Conservation (phyloP, 2,797 vertebrate genomes). For the Hemibagrus guttatus region DNA sequence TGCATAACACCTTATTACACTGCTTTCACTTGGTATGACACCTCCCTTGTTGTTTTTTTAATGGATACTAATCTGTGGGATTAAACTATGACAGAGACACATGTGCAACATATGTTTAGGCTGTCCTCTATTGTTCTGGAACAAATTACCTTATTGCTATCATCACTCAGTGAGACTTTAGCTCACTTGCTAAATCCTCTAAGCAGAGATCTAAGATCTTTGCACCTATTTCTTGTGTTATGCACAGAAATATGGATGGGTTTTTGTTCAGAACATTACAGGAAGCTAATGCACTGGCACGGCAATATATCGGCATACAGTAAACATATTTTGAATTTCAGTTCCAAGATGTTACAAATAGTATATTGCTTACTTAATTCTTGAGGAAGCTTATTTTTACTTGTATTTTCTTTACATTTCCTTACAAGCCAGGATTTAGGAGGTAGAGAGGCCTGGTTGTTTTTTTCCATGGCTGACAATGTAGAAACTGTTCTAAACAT, state of each 20-base stretch:
- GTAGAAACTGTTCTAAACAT: not conserved
- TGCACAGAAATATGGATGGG: constrained; percentile 28
- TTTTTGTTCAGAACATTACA: constrained; percentile 23
- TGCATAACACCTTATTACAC: not conserved
- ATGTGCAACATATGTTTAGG: constrained; percentile 10
- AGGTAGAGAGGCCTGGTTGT: not conserved
- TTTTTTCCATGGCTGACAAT: not conserved
- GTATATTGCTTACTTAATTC: not conserved
- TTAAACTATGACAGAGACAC: constrained; percentile 14
- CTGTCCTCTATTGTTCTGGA: constrained; percentile 53
- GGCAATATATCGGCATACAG: not conserved
- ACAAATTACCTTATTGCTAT: constrained; percentile 57
- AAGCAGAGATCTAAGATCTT: constrained; percentile 13
- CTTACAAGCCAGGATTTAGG: not conserved
- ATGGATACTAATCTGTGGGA: constrained; percentile 16
- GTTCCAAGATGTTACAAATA: not conserved
- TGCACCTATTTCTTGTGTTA: constrained; percentile 31
- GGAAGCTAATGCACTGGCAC: not conserved
- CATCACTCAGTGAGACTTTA: constrained; percentile 52
- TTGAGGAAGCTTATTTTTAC: not conserved
- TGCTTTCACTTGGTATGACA: not conserved
- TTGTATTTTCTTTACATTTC: not conserved
- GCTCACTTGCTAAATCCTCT: constrained; percentile 31
- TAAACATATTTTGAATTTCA: not conserved
- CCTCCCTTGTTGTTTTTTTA: not conserved